These are phyloP conservation scores for Pristis pectinata DNA, from an alignment of 2,797 vertebrate species.

Conservation along the genomic window DNA sequence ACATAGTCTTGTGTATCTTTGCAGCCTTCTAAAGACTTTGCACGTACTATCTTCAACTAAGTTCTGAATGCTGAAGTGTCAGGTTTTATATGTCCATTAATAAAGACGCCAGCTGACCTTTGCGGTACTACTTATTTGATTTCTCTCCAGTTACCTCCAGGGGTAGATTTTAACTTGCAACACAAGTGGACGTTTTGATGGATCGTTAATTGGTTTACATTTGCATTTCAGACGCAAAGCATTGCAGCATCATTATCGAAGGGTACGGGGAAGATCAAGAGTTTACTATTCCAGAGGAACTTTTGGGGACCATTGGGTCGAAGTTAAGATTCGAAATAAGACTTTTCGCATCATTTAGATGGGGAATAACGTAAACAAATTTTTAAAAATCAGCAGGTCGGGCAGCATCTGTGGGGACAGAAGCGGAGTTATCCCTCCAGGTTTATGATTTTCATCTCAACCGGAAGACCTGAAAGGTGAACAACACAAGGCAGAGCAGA, in stretches of 20 bases:
- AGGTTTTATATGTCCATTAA: slow-evolving; percentile 15
- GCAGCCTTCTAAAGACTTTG: slow-evolving; percentile 28
- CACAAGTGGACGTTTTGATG: not conserved
- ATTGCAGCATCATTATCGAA: not conserved
- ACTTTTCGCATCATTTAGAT: not conserved
- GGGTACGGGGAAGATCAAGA: not conserved
- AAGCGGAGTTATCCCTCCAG: not conserved
- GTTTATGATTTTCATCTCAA: not conserved
- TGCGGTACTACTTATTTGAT: not conserved
- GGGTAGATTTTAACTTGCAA: not conserved
- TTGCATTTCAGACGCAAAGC: not conserved
- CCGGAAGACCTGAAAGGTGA: not conserved
- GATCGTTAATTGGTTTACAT: not conserved
- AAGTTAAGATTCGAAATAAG: not conserved
- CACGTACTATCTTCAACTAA: slow-evolving; percentile 18
- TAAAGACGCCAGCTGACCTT: slow-evolving; percentile 14
- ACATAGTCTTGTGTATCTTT: not conserved
- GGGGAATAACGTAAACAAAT: not conserved
- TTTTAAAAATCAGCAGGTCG: not conserved
- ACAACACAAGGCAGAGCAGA: not conserved
- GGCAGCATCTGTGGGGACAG: not conserved
- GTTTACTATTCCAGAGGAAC: not conserved
- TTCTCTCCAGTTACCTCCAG: not conserved
- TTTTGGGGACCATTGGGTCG: not conserved
- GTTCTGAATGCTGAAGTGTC: slow-evolving; percentile 26